phyloP scores from a whole-genome alignment of 1,140 invertebrate species.

The Drosophila obscura region DNA sequence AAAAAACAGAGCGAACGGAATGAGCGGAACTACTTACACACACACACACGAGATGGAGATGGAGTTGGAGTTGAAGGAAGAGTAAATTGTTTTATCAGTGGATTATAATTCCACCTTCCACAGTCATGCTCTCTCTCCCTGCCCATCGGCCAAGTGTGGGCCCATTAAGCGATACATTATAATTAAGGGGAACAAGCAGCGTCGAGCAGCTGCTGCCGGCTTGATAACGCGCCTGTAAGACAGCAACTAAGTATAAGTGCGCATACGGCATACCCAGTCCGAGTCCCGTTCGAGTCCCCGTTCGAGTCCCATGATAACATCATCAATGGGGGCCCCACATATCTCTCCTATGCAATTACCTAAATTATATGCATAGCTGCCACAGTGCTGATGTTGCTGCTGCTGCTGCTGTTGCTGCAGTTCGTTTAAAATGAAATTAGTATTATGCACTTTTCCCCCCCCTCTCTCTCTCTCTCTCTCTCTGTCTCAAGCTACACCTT shows the following conservation, averaged over 20 bases:
- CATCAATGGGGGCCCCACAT: slow-evolving; percentile 61
- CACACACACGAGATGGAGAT: slow-evolving; percentile 19
- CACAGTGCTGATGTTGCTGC: slow-evolving; percentile 22
- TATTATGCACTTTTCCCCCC: slow-evolving; percentile 56
- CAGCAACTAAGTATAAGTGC: slow-evolving; percentile 47
- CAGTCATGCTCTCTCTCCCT: slow-evolving; percentile 1
- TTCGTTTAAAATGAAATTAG: slow-evolving; percentile 81
- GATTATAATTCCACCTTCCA: slow-evolving; percentile 34
- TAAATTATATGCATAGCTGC: slow-evolving; percentile 66
- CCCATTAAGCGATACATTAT: slow-evolving; percentile 73
- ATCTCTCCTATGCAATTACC: slow-evolving; percentile 65
- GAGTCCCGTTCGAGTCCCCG: neutral
- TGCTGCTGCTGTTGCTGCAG: slow-evolving; percentile 12
- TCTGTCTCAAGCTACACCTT: slow-evolving; percentile 41
- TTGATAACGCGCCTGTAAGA: slow-evolving; percentile 62
- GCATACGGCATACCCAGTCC: slow-evolving; percentile 31
- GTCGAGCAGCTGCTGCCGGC: slow-evolving; percentile 25
- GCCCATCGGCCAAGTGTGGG: slow-evolving; percentile 58
- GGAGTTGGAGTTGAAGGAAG: slow-evolving; percentile 26
- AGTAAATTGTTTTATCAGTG: slow-evolving; percentile 76
- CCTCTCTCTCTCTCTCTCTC: neutral
- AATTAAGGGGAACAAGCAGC: slow-evolving; percentile 61
- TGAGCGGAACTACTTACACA: too few relatives aligned
- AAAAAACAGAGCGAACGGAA: neutral
- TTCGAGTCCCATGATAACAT: slow-evolving; percentile 62